Percentiles rank a stretch among this genome's conserved stretches.
phyloP scores from a whole-genome alignment of 2,113 vertebrate species.

The Oophaga pumilio region DNA sequence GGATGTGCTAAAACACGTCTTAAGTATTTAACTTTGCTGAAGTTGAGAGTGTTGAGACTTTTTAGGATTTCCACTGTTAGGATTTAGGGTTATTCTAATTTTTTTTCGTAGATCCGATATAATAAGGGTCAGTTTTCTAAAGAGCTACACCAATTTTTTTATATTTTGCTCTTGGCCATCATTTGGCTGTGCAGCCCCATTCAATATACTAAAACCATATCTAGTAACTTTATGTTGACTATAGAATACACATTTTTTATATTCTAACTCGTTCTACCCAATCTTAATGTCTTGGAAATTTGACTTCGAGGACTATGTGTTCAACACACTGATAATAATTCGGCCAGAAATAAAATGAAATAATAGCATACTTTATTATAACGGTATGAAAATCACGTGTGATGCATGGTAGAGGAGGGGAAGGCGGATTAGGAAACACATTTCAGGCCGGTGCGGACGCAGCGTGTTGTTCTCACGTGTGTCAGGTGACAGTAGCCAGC shows the following conservation, averaged over 20 bases:
- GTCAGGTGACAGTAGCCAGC: slow-evolving; percentile 34
- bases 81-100: too few relatives aligned
- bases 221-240: not conserved
- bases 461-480: slow-evolving; percentile 39
- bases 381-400: not conserved
- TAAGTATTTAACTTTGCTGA: too few relatives aligned
- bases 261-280: not conserved
- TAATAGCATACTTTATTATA: not conserved
- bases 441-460: slow-evolving; percentile 4
- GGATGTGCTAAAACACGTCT: too few relatives aligned
- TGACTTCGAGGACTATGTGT: not conserved
- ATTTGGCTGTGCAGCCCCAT: too few relatives aligned
- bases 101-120: too few relatives aligned
- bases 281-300: not conserved
- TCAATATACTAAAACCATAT: too few relatives aligned
- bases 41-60: too few relatives aligned
- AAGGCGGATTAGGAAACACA: not conserved
- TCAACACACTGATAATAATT: not conserved
- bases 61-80: too few relatives aligned
- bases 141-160: too few relatives aligned
- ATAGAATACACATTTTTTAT: not conserved
- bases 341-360: not conserved
- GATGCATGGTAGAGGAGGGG: not conserved
- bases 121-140: too few relatives aligned
- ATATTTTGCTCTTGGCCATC: too few relatives aligned